Conservation (phyloP, 1,140 invertebrate species). For the Bradysia coprophila region DNA sequence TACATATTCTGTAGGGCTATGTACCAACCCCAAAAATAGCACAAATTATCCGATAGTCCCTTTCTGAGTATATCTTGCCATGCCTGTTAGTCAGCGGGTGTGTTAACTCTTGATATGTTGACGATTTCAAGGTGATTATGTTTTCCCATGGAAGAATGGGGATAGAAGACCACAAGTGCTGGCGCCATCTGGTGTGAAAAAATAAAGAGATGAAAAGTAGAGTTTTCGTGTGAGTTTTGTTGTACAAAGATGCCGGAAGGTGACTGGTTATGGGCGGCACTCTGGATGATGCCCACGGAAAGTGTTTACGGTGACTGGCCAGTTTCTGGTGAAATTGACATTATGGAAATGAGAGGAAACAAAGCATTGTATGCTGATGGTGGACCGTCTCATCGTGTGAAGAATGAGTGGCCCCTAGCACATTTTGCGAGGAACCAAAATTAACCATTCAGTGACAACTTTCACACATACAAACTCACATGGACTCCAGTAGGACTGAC, state of each 20-base stretch:
- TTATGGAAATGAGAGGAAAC: constrained; percentile 37
- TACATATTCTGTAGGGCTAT: no score
- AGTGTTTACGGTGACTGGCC: constrained; percentile 35
- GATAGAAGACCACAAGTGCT: no score
- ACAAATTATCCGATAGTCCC: no score
- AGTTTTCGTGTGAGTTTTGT: no score
- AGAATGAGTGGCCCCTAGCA: constrained; percentile 27
- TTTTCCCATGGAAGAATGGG: no score
- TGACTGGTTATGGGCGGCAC: constrained; percentile 57
- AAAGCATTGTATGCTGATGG: constrained; percentile 28
- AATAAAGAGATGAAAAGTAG: no score
- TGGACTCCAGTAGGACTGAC: constrained; percentile 8
- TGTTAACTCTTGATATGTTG: no score
- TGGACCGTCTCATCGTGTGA: constrained; percentile 33
- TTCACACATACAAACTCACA: constrained; percentile 11
- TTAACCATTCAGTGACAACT: neutral
- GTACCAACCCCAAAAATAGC: no score
- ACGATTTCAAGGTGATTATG: no score
- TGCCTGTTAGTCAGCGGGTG: no score
- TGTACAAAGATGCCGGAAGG: constrained; percentile 48
- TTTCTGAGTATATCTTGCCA: no score
- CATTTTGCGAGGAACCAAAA: constrained; percentile 27
- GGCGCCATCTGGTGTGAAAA: no score
- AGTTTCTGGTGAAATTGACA: constrained; percentile 33
- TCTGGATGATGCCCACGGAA: constrained; percentile 36